Evolutionary conservation across 1,140 invertebrate genomes (phyloP).

Genomic region (Microplitis mediator): DNA sequence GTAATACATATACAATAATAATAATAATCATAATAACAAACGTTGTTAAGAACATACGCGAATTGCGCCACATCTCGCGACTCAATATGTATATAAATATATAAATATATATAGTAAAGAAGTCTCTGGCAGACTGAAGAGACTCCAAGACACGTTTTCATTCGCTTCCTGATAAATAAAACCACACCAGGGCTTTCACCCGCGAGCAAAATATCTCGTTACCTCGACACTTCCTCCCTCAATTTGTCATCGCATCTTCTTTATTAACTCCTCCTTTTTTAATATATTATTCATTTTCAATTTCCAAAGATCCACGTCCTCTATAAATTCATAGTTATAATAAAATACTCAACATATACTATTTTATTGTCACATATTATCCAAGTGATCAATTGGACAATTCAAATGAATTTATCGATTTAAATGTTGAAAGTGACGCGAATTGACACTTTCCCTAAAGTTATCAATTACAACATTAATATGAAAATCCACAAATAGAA

Average conservation of each 20-base stretch:
- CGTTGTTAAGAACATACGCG: background rate
- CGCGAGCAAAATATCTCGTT: background rate
- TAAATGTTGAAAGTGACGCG: slow-evolving; percentile 15
- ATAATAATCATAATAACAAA: background rate
- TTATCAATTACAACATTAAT: slow-evolving; percentile 7
- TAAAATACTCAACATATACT: background rate
- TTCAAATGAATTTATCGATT: background rate
- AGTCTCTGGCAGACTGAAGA: no score
- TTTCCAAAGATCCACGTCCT: background rate
- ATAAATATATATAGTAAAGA: no score
- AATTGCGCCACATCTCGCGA: background rate
- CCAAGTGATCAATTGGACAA: background rate
- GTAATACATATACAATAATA: background rate
- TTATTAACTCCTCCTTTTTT: slow-evolving; percentile 1
- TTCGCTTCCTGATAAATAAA: slow-evolving; percentile 17
- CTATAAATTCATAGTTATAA: background rate
- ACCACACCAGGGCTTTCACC: slow-evolving; percentile 23
- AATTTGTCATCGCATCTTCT: background rate
- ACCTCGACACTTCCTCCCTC: background rate
- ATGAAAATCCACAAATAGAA: no score
- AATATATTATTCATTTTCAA: background rate
- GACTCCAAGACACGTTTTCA: background rate
- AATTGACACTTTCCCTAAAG: slow-evolving; percentile 19
- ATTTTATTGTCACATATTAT: background rate
- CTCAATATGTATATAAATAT: no score